Percentiles rank a stretch among this genome's conserved stretches.
phyloP scores from a whole-genome alignment of 92 coral and sea anemone genomes.

The Epizoanthus scotinus region DNA sequence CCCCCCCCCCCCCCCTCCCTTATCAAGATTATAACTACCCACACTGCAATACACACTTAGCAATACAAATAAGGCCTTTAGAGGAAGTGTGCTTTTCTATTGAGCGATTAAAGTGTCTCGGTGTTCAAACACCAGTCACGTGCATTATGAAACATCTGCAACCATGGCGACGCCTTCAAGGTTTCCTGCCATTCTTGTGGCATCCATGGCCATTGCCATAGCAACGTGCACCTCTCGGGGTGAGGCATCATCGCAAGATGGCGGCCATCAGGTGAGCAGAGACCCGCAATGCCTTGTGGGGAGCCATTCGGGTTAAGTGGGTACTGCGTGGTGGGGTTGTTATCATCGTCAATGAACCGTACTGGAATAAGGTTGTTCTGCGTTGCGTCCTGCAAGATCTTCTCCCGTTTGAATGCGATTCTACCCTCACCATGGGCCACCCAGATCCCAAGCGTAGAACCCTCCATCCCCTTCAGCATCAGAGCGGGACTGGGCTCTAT shows the following conservation, averaged over 20 bases:
- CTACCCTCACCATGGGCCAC: conserved; percentile 98
- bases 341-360: conserved; percentile 88
- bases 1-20: too few relatives aligned
- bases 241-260: conserved; percentile 99
- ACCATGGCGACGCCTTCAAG: conserved; percentile 87
- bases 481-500: conserved; percentile 89
- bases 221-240: conserved; percentile 92
- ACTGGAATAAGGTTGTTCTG: conserved; percentile 79
- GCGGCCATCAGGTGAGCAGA: conserved; percentile 92
- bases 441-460: conserved; percentile 93
- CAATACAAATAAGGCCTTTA: too few relatives aligned
- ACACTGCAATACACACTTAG: too few relatives aligned
- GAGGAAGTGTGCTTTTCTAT: neutral
- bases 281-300: conserved; percentile 93
- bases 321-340: conserved; percentile 82
- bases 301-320: conserved; percentile 98
- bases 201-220: conserved; percentile 99
- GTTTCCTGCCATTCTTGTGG: conserved; percentile 83
- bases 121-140: conserved; percentile 79
- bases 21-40: too few relatives aligned
- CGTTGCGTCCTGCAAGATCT: conserved; percentile 62
- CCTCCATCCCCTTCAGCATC: conserved; percentile 94
- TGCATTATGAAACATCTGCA: conserved; percentile 95
- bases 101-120: neutral
- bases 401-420: conserved; percentile 62